Evolutionary conservation across 1,140 invertebrate genomes (phyloP).

Genomic region (Pseudomyrmex pallidus): DNA sequence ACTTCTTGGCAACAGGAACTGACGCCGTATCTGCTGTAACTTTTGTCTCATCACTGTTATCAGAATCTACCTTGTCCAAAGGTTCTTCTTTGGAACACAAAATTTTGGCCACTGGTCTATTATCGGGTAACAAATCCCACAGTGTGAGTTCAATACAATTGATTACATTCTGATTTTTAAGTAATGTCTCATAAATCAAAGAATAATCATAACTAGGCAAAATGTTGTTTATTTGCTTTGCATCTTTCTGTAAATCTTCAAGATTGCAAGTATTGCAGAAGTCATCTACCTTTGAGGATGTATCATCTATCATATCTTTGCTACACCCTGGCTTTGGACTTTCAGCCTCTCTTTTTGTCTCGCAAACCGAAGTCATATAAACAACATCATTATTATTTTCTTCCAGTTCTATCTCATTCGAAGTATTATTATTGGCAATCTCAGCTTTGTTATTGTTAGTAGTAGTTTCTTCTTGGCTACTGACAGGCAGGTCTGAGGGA

Average conservation of each 20-base stretch:
- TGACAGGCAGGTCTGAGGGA: no score
- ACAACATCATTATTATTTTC: slow-evolving; percentile 73
- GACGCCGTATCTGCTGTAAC: no score
- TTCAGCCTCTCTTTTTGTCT: not conserved
- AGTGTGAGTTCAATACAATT: slow-evolving; percentile 65
- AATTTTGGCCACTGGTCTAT: slow-evolving; percentile 10
- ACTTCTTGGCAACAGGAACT: no score
- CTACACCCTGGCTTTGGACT: slow-evolving; percentile 73
- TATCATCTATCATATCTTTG: slow-evolving; percentile 57
- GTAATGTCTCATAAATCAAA: slow-evolving; percentile 51
- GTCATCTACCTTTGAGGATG: not conserved
- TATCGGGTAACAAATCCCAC: slow-evolving; percentile 65
- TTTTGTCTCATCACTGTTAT: not conserved
- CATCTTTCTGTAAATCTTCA: slow-evolving; percentile 54
- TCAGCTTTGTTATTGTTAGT: not conserved
- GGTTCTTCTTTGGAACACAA: slow-evolving; percentile 4
- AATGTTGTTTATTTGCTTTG: slow-evolving; percentile 58
- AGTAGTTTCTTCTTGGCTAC: not conserved
- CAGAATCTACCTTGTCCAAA: not conserved
- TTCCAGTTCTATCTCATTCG: slow-evolving; percentile 57
- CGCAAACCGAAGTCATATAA: not conserved
- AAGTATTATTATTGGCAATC: not conserved
- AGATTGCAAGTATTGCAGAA: not conserved
- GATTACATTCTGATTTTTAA: slow-evolving; percentile 42
- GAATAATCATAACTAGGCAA: slow-evolving; percentile 45